Conservation (phyloP, 2,797 vertebrate species). For the Poecile montanus region DNA sequence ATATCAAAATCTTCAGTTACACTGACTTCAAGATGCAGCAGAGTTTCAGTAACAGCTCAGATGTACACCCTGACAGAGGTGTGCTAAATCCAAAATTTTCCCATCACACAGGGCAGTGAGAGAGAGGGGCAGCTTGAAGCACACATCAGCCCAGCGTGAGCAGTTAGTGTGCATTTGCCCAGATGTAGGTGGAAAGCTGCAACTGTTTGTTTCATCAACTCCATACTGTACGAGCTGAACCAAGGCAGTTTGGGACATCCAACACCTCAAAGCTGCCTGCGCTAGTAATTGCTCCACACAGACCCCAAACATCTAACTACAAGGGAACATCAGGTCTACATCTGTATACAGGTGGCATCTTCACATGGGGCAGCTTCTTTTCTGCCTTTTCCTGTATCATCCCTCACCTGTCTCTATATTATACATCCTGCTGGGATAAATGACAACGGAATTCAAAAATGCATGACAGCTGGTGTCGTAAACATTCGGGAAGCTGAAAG, state of each 20-base stretch:
- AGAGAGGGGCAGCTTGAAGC: background rate
- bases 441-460: background rate
- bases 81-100: background rate
- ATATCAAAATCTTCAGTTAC: background rate
- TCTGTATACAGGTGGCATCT: background rate
- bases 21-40: background rate
- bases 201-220: rapidly evolving
- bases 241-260: rapidly evolving
- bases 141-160: rapidly evolving
- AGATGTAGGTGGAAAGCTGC: background rate
- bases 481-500: background rate
- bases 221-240: background rate
- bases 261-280: background rate
- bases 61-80: background rate
- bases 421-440: background rate
- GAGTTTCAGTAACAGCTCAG: background rate
- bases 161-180: rapidly evolving
- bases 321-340: background rate
- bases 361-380: background rate
- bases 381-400: background rate
- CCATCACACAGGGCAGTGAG: background rate
- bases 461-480: rapidly evolving
- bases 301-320: background rate
- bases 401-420: background rate
- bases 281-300: background rate